Evolutionary conservation across 2,888 invertebrate genomes (phyloP), one percentile per base, ranked within the genome.

Genomic region (Calliphora vomitoria): DNA sequence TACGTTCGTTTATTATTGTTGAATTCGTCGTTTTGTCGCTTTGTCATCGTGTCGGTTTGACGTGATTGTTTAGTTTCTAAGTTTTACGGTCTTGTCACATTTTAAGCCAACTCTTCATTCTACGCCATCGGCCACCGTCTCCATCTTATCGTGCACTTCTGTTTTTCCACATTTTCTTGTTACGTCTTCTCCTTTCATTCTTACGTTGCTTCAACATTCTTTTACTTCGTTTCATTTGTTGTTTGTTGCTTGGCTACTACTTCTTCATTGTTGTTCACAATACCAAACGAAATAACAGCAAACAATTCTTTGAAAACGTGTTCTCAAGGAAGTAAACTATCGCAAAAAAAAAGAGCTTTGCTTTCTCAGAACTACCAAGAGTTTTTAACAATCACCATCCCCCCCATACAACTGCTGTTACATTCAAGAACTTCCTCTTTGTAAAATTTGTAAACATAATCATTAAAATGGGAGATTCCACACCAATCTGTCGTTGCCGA

Each of bases 401-500:
- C 13, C 18, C 13, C 25, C 3, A 13, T 11, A 41, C 41, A 4
- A 41, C 44, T 35, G 25, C 74, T n/a, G 11, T 35, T 20, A 10
- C 18, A n/a, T 31, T n/a, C 20, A 20, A 80, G 31, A 50, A 82
- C 53, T 80, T 80, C 80, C 71, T 74, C 68, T 74, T 47, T 11
- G 3, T 15, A 20, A 20, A 47, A 44, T 18, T 47, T 8, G 25
- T n/a, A 35, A 38, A n/a, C 15, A 18, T 41, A 55, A 44, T 13
- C 15, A n/a, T 25, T 1, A 91, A 85, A 88, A 95, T 95, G 94
- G 95, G 95, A 82, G 97, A 97, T 93, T 97, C 98, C 91, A 98
- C 98, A 91, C 99, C 98, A 93, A 98, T 98, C 92, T 98, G 99
- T 94, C 96, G 98, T 91, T 99, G 99, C 94, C 96, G 98, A 89